A percentile compares a stretch with the other conserved stretches of the same genome.
These are phyloP conservation scores for Salvelinus alpinus DNA, from an alignment of 2,113 vertebrate genomes.

Conservation along the genomic window DNA sequence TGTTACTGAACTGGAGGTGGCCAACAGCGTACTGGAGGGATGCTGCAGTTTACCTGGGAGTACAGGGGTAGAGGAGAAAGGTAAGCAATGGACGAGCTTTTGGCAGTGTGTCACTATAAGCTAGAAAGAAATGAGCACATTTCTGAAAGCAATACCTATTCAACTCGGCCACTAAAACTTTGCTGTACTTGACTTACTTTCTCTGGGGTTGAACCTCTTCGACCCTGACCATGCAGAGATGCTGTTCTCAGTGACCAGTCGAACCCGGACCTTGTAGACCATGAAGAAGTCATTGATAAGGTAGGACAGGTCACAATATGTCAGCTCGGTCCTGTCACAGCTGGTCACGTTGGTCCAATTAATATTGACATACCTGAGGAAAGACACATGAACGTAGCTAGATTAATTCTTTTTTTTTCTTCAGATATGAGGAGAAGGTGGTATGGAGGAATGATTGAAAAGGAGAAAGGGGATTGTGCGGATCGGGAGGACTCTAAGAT, in stretches of 20 bases:
- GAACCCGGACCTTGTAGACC: constrained; percentile 53
- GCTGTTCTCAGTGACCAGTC: constrained; percentile 11
- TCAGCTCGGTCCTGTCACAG: constrained; percentile 34
- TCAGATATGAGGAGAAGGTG: too few relatives aligned
- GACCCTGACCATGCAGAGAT: neutral
- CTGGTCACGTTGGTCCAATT: constrained; percentile 22
- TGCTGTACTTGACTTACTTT: constrained; percentile 49
- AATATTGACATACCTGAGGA: neutral
- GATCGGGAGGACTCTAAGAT: neutral
- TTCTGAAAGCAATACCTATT: neutral
- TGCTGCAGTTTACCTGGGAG: constrained; percentile 57
- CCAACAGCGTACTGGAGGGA: constrained; percentile 63
- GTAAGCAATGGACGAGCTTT: neutral
- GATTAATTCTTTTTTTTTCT: too few relatives aligned
- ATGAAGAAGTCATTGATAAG: neutral
- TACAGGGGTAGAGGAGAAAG: constrained; percentile 10
- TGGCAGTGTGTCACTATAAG: too few relatives aligned
- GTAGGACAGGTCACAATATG: constrained; percentile 50
- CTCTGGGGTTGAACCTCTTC: constrained; percentile 24
- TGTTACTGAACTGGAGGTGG: constrained; percentile 51
- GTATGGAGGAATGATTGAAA: too few relatives aligned
- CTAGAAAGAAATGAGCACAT: neutral
- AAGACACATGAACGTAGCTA: neutral
- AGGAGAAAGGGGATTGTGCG: too few relatives aligned
- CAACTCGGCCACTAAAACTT: neutral